Conservation (phyloP, 2,888 invertebrate genomes). For the Eueremaeus valkanovi region DNA sequence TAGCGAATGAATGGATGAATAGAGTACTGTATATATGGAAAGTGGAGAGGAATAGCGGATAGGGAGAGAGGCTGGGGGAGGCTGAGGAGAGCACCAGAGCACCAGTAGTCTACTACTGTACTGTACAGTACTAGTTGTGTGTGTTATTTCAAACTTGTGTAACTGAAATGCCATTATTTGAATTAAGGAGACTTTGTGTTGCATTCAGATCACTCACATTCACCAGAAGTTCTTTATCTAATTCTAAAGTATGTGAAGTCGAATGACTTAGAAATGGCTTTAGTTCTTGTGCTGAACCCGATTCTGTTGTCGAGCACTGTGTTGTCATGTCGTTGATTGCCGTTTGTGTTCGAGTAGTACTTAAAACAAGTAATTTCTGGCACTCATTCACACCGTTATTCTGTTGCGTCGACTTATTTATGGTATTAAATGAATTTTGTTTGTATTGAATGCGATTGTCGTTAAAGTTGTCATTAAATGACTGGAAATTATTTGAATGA, state of each 20-base stretch:
- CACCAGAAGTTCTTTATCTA: not conserved
- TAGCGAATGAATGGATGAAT: not conserved
- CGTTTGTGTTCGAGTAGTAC: not conserved
- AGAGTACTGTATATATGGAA: not conserved
- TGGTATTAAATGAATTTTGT: not conserved
- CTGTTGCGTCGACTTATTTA: not conserved
- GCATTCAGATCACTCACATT: not conserved
- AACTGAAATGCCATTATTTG: not conserved
- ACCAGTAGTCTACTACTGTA: no score
- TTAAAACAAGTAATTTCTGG: slow-evolving; percentile 9
- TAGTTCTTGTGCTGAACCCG: not conserved
- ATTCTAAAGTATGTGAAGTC: not conserved
- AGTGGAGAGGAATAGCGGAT: no score
- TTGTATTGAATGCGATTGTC: slow-evolving; percentile 16
- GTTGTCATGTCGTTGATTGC: not conserved
- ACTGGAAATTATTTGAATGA: not conserved
- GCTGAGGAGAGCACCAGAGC: no score
- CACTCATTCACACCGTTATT: not conserved
- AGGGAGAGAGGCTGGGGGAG: not conserved
- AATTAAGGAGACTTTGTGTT: slow-evolving; percentile 21
- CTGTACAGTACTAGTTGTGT: no score
- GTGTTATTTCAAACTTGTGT: slow-evolving; percentile 7
- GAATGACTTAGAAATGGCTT: slow-evolving; percentile 4
- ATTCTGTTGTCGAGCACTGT: not conserved
- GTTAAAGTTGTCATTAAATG: not conserved